Percentiles rank a stretch among this genome's conserved stretches.
phyloP scores from a whole-genome alignment of 1,140 invertebrate species.

The Agraylea sexmaculata region DNA sequence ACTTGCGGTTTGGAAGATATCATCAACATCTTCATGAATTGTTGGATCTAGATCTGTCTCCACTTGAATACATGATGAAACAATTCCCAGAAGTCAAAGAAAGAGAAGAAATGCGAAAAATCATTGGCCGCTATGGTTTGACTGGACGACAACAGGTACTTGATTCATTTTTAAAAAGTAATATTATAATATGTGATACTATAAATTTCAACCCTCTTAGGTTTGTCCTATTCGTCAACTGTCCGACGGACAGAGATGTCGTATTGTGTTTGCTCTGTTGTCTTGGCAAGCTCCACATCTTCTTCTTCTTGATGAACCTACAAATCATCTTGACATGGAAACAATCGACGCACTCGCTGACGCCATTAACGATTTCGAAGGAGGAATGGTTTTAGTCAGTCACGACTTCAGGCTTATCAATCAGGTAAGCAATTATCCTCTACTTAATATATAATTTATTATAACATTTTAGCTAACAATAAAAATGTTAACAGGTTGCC shows the following conservation, averaged over 20 bases:
- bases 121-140: slow-evolving; percentile 94
- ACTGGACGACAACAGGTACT: slow-evolving; percentile 89
- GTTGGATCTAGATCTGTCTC: slow-evolving; percentile 87
- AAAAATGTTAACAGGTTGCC: slow-evolving; percentile 63
- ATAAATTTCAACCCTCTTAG: slow-evolving; percentile 31
- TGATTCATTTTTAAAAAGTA: neutral
- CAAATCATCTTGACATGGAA: slow-evolving; percentile 99
- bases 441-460: slow-evolving; percentile 1
- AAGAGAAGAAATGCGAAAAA: slow-evolving; percentile 97
- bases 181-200: neutral
- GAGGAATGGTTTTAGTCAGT: slow-evolving; percentile 93
- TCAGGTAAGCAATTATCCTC: slow-evolving; percentile 55
- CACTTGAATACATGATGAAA: slow-evolving; percentile 97
- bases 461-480: slow-evolving; percentile 7
- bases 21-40: slow-evolving; percentile 98
- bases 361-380: slow-evolving; percentile 95
- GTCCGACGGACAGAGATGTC: slow-evolving; percentile 95
- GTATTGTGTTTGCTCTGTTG: slow-evolving; percentile 96
- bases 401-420: slow-evolving; percentile 98
- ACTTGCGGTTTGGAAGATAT: slow-evolving; percentile 93
- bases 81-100: slow-evolving; percentile 96
- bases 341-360: slow-evolving; percentile 97
- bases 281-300: slow-evolving; percentile 93
- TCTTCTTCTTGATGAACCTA: slow-evolving; percentile 92
- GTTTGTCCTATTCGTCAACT: slow-evolving; percentile 95